Conservation (phyloP, 2,888 invertebrate species). For the Pegoplata infirma region DNA sequence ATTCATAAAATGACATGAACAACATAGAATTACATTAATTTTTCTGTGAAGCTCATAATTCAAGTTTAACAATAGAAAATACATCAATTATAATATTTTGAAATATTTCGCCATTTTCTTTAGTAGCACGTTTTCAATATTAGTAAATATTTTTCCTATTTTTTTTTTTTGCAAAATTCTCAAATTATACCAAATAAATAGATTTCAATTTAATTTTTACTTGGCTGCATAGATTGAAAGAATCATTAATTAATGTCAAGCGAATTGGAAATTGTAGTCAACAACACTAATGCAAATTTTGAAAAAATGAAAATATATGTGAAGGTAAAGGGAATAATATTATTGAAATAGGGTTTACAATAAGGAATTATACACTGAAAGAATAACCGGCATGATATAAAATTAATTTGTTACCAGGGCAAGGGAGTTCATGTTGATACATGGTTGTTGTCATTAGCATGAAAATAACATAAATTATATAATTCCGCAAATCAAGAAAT, state of each 20-base stretch:
- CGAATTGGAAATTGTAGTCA: constrained; percentile 46
- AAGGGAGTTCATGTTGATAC: too few relatives aligned
- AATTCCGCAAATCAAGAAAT: too few relatives aligned
- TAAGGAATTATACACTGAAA: too few relatives aligned
- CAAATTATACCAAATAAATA: not conserved
- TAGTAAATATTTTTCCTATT: too few relatives aligned
- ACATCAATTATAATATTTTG: constrained; percentile 18
- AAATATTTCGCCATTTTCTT: constrained; percentile 8
- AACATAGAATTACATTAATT: not conserved
- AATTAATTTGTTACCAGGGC: too few relatives aligned
- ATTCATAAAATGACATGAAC: not conserved
- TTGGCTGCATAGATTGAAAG: constrained; percentile 29
- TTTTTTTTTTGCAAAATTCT: not conserved
- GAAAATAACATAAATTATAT: too few relatives aligned
- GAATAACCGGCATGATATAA: too few relatives aligned
- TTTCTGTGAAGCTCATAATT: constrained; percentile 21
- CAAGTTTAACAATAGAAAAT: constrained; percentile 24
- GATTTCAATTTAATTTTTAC: constrained; percentile 16
- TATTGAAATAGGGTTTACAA: constrained; percentile 7
- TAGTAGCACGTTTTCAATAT: not conserved
- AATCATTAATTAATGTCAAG: constrained; percentile 60
- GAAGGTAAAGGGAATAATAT: not conserved
- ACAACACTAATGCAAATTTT: constrained; percentile 13
- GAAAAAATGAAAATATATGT: too few relatives aligned
- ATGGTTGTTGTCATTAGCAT: too few relatives aligned